Conservation (phyloP, 1,140 invertebrate species). For the Glossosoma conforme region DNA sequence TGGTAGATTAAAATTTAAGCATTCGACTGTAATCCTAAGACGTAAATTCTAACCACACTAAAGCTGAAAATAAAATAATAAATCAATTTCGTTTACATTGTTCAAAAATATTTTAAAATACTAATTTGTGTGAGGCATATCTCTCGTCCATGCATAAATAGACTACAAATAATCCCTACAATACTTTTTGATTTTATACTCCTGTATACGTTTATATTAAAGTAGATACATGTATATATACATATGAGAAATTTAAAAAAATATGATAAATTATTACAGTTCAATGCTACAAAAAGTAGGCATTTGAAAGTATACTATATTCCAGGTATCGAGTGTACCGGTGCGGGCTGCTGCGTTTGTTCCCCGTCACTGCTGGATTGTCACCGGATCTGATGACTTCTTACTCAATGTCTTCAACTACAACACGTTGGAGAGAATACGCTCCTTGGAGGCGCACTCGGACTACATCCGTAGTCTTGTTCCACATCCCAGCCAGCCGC, state of each 20-base stretch:
- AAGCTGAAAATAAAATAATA: no score
- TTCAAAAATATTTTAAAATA: no score
- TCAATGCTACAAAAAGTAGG: neutral
- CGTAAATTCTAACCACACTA: no score
- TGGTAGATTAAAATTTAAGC: no score
- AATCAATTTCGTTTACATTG: no score
- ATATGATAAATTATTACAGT: neutral
- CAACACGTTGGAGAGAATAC: neutral
- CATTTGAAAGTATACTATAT: neutral
- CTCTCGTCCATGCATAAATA: no score
- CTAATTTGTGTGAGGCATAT: no score
- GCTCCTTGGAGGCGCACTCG: neutral
- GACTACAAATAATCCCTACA: no score
- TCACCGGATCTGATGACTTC: neutral
- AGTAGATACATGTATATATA: neutral
- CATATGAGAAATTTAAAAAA: neutral
- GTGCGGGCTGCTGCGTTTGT: neutral
- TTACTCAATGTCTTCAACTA: neutral
- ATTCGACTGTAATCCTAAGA: no score
- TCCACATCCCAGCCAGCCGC: neutral
- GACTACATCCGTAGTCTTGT: neutral
- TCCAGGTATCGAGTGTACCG: no score
- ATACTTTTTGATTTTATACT: no score
- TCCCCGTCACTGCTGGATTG: neutral
- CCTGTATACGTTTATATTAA: no score